Base-by-base conservation (phyloP, 2,888 invertebrate species). In the Cephus rjabovi region DNA sequence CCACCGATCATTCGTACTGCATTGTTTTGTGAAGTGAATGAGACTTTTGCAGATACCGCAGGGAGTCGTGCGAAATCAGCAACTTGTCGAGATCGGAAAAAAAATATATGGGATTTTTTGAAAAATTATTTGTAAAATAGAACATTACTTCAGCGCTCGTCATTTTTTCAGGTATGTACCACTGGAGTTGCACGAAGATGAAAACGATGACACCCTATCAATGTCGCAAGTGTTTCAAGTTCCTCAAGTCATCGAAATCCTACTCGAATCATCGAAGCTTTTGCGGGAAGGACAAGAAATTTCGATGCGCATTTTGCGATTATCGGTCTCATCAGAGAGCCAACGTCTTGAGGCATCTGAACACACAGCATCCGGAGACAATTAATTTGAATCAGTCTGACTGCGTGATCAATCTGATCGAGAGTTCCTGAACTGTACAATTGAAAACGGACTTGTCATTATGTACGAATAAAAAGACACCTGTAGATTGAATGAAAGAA, bases 261-360 rank as follows among this genome's bases (percentile, higher is more conserved):
- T 76, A 73, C 40, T 79, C 80, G 73, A 82, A 83, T 69, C 86
- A 85, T 77, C 79, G 81, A 11, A 80, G 79, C n/a, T 79, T 80
- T 11, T 83, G 84, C 77, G 86, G 84, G 34, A 81, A 74, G 11
- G 77, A 79, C 69, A 83, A 83, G 82, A 85, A 84, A 71, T 86
- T 80, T 77, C 77, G 78, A 75, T 87, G 84, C 75, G 79, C 79
- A 9, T 77, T 81, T 37, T 87, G 85, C 69, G 74, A 31, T 73
- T 86, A 85, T 76, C 81, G 82, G 1, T 84, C 84, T 11, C 84
- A 86, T 73, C 81, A 83, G 6, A 84, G 83, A 70, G 79, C 77
- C 4, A 83, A 86, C 76, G 80, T 87, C 33, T 69, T 83, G 9
- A 80, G 86, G 73, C 84, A 86, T 69, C 73, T 84, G 56, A 35